Evolutionary conservation across 2,113 vertebrate genomes (phyloP).

Genomic region (Sarotherodon lohbergeri): DNA sequence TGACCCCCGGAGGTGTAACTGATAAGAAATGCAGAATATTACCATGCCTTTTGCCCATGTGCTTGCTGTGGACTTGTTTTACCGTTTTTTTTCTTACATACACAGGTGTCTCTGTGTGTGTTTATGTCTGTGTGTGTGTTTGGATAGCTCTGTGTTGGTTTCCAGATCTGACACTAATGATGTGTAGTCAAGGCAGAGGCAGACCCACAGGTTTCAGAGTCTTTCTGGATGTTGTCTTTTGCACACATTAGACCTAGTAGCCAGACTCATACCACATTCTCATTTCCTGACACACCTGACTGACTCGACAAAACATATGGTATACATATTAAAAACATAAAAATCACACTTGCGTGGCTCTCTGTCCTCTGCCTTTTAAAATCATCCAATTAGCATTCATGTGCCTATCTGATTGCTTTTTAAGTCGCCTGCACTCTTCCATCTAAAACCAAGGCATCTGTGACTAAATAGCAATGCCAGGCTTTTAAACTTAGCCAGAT

Average conservation of each 20-base stretch:
- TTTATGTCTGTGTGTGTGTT: background rate
- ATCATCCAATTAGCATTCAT: background rate
- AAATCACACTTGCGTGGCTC: background rate
- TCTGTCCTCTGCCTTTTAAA: background rate
- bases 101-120: background rate
- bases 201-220: background rate
- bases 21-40: conserved; percentile 15
- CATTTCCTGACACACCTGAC: background rate
- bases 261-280: background rate
- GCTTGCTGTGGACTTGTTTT: background rate
- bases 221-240: background rate
- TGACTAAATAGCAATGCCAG: conserved; percentile 32
- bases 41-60: background rate
- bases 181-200: conserved; percentile 14
- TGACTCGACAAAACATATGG: background rate
- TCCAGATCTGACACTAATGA: conserved; percentile 37
- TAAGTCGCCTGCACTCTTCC: background rate
- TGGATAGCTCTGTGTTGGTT: background rate
- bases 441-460: conserved; percentile 35
- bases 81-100: background rate
- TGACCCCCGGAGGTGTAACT: conserved; percentile 8
- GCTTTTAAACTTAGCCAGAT: conserved; percentile 45
- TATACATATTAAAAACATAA: background rate
- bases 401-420: background rate
- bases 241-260: background rate